Evolutionary conservation across 2,113 vertebrate species (phyloP), one percentile per base, ranked within the genome.

Genomic region (Neotoma lepida): DNA sequence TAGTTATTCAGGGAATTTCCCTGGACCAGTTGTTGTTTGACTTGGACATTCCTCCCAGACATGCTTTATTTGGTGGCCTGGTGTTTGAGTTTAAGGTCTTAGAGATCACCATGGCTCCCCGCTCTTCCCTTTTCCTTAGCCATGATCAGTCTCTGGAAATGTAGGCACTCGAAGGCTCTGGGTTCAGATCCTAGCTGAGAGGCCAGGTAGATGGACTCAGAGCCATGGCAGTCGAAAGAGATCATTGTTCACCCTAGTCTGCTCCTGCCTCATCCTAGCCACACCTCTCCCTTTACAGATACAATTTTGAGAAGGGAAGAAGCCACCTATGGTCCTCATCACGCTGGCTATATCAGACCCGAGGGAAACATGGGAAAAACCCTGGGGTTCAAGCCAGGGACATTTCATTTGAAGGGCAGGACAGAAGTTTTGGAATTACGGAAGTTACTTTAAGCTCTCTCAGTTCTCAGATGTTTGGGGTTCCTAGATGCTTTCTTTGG

Each of bases 31-130:
- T 56, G 26, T 2, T 84, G 84, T 85, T n/a, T n/a, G 88, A 24
- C 4, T n/a, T 88, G 89, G 84, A 74, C 41, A 44, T 7, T 39
- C 58, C 39, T 93, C 78, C 88, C 78, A 95, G 84, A 87, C 26
- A 49, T 0, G 18, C 80, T 91, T 94, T 91, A 70, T 82, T 85
- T 87, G 90, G 91, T 33, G 24, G 86, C 56, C n/a, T 39, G 2
- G n/a, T 82, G 87, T 89, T 94, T 95, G 89, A 88, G 82, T 94
- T 68, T 88, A 64, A 74, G 28, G 35, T 30, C n/a, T 64, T 86
- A 46, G 46, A 28, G 46, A 44, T 82, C 77, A 82, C 94, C 64
- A 80, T 51, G 74, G 78, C 44, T 85, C 68, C 74, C 73, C 22
- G 22, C 3, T 84, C 56, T 86, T 82, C 88, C 77, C 70, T 81